Evolutionary conservation across 2,797 vertebrate species (phyloP).

Genomic region (Peromyscus eremicus): DNA sequence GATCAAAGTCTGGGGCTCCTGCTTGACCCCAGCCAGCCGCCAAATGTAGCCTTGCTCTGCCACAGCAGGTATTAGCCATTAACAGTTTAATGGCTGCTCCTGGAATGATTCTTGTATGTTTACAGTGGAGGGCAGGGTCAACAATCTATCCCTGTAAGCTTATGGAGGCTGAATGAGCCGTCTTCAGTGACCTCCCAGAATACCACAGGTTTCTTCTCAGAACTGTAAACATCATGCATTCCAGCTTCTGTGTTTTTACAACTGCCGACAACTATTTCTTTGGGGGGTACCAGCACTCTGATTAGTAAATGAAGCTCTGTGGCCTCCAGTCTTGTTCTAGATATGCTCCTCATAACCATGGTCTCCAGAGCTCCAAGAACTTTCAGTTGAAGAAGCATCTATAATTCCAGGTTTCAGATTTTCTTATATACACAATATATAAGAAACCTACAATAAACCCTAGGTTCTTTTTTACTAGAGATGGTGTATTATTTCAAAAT

Average conservation of each 20-base stretch:
- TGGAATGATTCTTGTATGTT: not conserved
- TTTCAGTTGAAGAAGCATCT: not conserved
- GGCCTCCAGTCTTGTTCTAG: not conserved
- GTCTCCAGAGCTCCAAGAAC: not conserved
- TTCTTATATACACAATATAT: not conserved
- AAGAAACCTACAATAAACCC: not conserved
- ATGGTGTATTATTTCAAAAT: not conserved
- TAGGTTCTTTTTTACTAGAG: not conserved
- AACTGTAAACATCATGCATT: conserved; percentile 13
- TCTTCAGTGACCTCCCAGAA: not conserved
- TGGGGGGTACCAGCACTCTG: not conserved
- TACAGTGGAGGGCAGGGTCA: not conserved
- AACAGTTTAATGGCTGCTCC: not conserved
- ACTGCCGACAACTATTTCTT: not conserved
- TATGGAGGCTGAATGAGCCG: not conserved
- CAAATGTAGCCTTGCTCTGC: not conserved
- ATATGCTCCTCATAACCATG: not conserved
- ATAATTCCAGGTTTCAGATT: not conserved
- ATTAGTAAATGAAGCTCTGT: not conserved
- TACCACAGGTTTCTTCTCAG: not conserved
- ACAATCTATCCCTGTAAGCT: not conserved
- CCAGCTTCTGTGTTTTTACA: not conserved
- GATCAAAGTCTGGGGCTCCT: not conserved
- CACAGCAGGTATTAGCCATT: not conserved
- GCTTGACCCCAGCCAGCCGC: not conserved